A percentile compares a stretch with the other conserved stretches of the same genome.
phyloP scores from a whole-genome alignment of 1,140 invertebrate species.

The Micrasema minimum region DNA sequence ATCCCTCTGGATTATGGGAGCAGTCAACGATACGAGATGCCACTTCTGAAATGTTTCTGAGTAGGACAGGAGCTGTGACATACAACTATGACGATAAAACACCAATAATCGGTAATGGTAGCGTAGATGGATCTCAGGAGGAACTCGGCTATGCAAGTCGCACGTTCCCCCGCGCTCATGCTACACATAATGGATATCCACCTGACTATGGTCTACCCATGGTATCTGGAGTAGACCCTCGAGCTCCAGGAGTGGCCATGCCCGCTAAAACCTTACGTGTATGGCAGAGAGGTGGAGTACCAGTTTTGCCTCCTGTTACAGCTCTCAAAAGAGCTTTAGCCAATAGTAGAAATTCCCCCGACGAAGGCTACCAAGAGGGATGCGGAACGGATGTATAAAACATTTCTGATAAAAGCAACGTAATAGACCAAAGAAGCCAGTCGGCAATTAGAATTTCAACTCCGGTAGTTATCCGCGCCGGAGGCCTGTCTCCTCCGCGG shows the following conservation, averaged over 20 bases:
- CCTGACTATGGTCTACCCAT: conserved; percentile 83
- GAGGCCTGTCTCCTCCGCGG: background rate
- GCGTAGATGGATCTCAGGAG: conserved; percentile 69
- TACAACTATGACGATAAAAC: conserved; percentile 77
- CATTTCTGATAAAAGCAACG: conserved; percentile 12
- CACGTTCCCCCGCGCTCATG: conserved; percentile 66
- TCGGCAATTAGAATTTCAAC: conserved; percentile 15
- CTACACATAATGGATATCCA: conserved; percentile 70
- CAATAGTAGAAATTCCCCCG: conserved; percentile 84
- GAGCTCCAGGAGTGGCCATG: conserved; percentile 60
- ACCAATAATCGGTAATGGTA: conserved; percentile 76
- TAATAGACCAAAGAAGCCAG: conserved; percentile 34
- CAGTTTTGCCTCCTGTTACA: conserved; percentile 83
- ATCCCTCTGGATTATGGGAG: conserved; percentile 78
- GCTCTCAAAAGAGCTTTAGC: conserved; percentile 81
- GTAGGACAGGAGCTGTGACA: conserved; percentile 65
- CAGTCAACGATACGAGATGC: conserved; percentile 64
- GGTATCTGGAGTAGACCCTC: conserved; percentile 61
- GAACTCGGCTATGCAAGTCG: conserved; percentile 68
- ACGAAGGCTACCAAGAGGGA: conserved; percentile 91
- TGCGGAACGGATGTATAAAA: conserved; percentile 88
- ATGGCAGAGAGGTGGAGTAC: conserved; percentile 86
- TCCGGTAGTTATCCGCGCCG: background rate
- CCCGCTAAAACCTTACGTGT: conserved; percentile 83
- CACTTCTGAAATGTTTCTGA: conserved; percentile 64